phyloP scores from a whole-genome alignment of 2,113 vertebrate genomes.

The Colaptes auratus region DNA sequence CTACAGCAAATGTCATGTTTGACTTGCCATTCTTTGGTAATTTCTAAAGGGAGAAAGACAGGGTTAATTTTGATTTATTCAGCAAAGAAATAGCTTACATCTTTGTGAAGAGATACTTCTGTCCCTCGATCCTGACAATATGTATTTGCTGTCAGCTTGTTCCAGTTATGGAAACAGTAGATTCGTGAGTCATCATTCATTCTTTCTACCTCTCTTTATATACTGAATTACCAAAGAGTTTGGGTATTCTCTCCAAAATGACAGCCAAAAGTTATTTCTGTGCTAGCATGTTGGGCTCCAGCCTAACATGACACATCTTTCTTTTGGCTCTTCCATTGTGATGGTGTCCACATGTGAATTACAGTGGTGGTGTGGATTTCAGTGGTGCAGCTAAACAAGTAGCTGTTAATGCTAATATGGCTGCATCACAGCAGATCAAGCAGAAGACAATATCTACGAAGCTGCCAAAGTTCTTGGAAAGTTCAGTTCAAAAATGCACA shows the following conservation, averaged over 20 bases:
- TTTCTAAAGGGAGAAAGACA: background rate
- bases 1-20: background rate
- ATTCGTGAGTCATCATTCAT: background rate
- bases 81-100: background rate
- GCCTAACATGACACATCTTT: fast-evolving
- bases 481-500: background rate
- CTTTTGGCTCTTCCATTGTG: background rate
- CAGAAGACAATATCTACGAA: background rate
- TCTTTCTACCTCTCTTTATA: background rate
- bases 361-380: background rate
- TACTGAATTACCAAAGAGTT: background rate
- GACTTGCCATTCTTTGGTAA: background rate
- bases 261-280: background rate
- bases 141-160: background rate
- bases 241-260: background rate
- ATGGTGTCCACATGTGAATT: background rate
- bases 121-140: background rate
- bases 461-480: background rate
- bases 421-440: background rate
- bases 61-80: background rate
- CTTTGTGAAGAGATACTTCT: background rate
- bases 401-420: background rate
- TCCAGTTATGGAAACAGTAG: background rate
- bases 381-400: background rate
- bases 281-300: background rate